Evolutionary conservation across 2,113 vertebrate species (phyloP), one percentile per base, ranked within the genome.

Genomic region (Butorides virescens): DNA sequence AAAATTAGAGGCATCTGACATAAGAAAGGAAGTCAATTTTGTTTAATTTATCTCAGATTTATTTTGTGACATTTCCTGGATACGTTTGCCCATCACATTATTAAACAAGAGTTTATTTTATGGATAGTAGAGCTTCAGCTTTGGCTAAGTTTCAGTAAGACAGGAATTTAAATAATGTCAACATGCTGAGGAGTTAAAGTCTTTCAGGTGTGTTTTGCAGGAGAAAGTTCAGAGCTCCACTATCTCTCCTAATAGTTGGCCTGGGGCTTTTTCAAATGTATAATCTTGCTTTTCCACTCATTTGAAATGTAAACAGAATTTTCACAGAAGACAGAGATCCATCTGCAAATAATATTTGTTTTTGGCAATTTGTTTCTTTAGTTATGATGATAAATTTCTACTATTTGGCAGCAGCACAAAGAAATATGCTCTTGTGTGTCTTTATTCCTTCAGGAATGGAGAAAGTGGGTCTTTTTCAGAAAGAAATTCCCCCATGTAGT

Each of bases 281-380:
- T 74, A 63, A 90, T 88, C 77, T 52, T 89, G 79, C 88, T 93
- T 96, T 94, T 95, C 13, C 36, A 86, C 52, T 94, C 83, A 93
- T 96, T 96, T 97, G 95, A 90, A 96, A 88, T 95, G 81, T 95
- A 97, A 87, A 81, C 92, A 81, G 86, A 81, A 56, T 85, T 96
- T 94, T 73, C 88, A 80, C 62, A 93, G 91, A 90, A 96, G 82
- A 88, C 52, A 52, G 79, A 84, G 94, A 95, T 92, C 76, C 62
- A 91, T 92, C 90, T 95, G 93, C 67, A 95, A 92, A 92, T 88
- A 93, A 50, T 83, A 81, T 47, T 75, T 82, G 63, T 47, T 88
- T 94, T 49, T 70, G 70, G 87, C 93, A 96, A 95, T 95, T 97
- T 97, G 90, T 96, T 97, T 96, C 94, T 96, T 96, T 97, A 97